Evolutionary conservation across 30 jellyfish, hydroid and myxozoan genomes (phyloP).

Genomic region (Aurelia aurita): DNA sequence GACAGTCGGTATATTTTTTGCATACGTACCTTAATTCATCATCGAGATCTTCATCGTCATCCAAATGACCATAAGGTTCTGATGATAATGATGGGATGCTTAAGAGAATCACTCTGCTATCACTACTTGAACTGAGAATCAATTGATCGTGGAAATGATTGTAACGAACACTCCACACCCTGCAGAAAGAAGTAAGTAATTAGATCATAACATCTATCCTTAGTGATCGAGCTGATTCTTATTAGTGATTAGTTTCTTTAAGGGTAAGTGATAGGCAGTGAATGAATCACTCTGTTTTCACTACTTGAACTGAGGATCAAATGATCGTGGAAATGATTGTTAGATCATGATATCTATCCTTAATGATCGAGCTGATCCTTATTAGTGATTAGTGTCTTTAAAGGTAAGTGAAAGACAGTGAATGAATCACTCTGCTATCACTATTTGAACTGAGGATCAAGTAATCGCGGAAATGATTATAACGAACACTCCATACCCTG

Average conservation of each 20-base stretch:
- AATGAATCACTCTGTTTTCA: conserved; percentile 81
- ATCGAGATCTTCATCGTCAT: conserved; percentile 89
- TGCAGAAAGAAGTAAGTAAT: background rate
- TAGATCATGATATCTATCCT: background rate
- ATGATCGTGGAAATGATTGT: conserved; percentile 95
- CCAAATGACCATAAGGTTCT: conserved; percentile 97
- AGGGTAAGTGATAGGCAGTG: too few species aligned
- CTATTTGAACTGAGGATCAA: conserved; percentile 92
- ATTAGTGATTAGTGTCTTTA: too few species aligned
- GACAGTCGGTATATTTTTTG: too few species aligned
- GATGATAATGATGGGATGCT: conserved; percentile 95
- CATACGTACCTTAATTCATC: conserved; percentile 48
- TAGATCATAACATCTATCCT: background rate
- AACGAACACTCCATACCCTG: conserved; percentile 98
- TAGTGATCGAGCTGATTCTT: background rate
- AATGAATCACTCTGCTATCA: conserved; percentile 90
- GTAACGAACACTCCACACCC: conserved; percentile 98
- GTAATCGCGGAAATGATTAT: conserved; percentile 95
- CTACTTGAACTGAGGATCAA: conserved; percentile 92
- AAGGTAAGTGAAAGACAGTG: too few species aligned
- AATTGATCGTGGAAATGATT: conserved; percentile 96
- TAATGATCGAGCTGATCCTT: background rate
- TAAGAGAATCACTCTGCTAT: conserved; percentile 90
- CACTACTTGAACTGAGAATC: conserved; percentile 97
- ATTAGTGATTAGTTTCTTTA: too few species aligned